Evolutionary conservation across 2,888 invertebrate genomes (phyloP).

Genomic region (Ligdia adustata): DNA sequence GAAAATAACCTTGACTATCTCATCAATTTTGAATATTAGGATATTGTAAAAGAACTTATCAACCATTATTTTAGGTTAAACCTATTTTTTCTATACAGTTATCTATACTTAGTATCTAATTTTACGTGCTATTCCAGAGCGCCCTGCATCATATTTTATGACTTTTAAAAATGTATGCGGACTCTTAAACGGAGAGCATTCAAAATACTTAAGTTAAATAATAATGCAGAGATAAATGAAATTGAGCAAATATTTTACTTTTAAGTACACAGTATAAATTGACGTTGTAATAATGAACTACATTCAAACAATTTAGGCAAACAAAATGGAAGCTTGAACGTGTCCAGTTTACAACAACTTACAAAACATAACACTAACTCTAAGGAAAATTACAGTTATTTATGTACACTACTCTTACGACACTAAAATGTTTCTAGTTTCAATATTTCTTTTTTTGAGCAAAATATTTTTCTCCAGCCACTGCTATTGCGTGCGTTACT

Average conservation of each 20-base stretch:
- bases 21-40: no score
- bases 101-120: no score
- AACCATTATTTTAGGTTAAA: no score
- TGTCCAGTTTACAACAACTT: slow-evolving; percentile 75
- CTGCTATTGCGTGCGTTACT: slow-evolving; percentile 71
- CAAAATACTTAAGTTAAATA: no score
- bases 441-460: slow-evolving; percentile 37
- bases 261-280: slow-evolving; percentile 8
- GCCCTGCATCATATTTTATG: no score
- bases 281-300: slow-evolving; percentile 75
- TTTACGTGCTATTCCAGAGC: no score
- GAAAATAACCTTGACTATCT: no score
- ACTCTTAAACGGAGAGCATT: no score
- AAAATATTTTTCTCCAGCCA: slow-evolving; percentile 71
- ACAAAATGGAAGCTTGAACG: slow-evolving; percentile 52
- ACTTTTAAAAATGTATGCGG: no score
- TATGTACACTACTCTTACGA: slow-evolving; percentile 18
- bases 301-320: slow-evolving; percentile 52
- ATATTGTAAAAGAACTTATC: no score
- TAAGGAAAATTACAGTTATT: slow-evolving; percentile 11
- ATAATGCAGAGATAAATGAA: slow-evolving; percentile 4
- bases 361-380: slow-evolving; percentile 17
- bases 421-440: background rate
- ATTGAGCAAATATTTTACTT: slow-evolving; percentile 29
- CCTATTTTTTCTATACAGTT: no score